Base-by-base conservation (phyloP, 2,888 invertebrate species). In the Sesia apiformis region DNA sequence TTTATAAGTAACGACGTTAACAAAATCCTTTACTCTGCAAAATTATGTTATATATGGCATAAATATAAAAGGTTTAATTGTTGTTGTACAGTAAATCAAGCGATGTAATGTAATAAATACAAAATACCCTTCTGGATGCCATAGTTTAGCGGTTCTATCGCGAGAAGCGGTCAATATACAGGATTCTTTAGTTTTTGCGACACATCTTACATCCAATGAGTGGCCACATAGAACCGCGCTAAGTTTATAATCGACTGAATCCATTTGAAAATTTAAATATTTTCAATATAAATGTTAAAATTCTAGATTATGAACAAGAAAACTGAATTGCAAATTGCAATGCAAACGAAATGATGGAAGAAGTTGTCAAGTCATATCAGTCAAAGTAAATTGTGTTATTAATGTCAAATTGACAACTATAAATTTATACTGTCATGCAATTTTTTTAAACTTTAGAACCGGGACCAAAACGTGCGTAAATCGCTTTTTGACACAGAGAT, bases 121-220 rank as follows among this genome's bases (percentile, higher is more conserved):
- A 46, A 46, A 46, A 46, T 3, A 94, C 95, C 93, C 93, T 72
- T 92, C 93, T 49, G 94, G 93, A 72, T 92, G 93, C 98, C 98
- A 98, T 46, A 96, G 85, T 83, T 95, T 95, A 1, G 95, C 94
- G 8, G 96, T 96, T 78, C 93, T 93, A 81, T 98, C 98, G 66
- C 98, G 91, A 4, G 98, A 98, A 39, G 95, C 95, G 4, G 97
- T 97, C 50, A 97, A 86, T 67, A 98, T 93, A 60, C 92, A 92
- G 69, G 93, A 94, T 63, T 94, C 93, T 58, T 91, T 84, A 4
- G 91, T 85, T 6, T 90, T 90, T 54, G 92, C 92, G 38, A 98
- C 91, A 55, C 94, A 92, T 65, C 98, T 91, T 38, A 98, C 97
- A 78, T 98, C 98, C 74, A 94, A 90, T 51, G 94, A 93, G 81